Evolutionary conservation across 1,140 invertebrate species (phyloP), one percentile per base, ranked within the genome.

Genomic region (Idris sp.): DNA sequence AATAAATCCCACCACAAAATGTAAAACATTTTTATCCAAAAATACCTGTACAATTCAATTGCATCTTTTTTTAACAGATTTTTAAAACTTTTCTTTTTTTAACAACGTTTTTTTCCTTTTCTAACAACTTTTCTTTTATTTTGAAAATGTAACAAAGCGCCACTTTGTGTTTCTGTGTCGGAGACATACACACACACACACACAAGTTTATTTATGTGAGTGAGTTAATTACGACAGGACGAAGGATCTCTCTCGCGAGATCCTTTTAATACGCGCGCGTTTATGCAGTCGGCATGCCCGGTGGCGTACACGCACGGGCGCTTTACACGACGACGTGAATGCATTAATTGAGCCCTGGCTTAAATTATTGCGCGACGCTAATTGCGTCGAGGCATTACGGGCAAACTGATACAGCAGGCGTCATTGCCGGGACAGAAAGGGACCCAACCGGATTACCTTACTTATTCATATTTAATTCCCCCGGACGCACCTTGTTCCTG

Each of bases 351-450:
- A 83, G 81, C 76, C 61, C 62, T 75, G 79, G n/a, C n/a, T 79
- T 85, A 83, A 86, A 84, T 86, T 86, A 86, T 86, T 81, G 79
- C 83, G 59, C 77, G 67, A 53, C 76, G 82, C 83, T 86, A 86
- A 86, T 86, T 85, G 83, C 84, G 77, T n/a, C 78, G 74, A 62
- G 73, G 54, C 46, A 56, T 67, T 68, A 65, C 62, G 61, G 28
- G 61, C 26, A 36, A 41, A 64, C 62, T 38, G 62, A 64, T 62
- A 67, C 61, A 65, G 61, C 61, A 65, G 61, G 62, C 62, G 72
- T 74, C 64, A 53, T 38, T 48, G 15, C 36, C 38, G 54, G 25
- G 56, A 58, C 58, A 58, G 49, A 58, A 72, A 64, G 56, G 68
- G 43, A 58, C 67, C 33, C 44, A 71, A 62, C 68, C 68, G 68